Evolutionary conservation across 1,140 invertebrate genomes (phyloP).

Genomic region (Saccostrea cuccullata): DNA sequence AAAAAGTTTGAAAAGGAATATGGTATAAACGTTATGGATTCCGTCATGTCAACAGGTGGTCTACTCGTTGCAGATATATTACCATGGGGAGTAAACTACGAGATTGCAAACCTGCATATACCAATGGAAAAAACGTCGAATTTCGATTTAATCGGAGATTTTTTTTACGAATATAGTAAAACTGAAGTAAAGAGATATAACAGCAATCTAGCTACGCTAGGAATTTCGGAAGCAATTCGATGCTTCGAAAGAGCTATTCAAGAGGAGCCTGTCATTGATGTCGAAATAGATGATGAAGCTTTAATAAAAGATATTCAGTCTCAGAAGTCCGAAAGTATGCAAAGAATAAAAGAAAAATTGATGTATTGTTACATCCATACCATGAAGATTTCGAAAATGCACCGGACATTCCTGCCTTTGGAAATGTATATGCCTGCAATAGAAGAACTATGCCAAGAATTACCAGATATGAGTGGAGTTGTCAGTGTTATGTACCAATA

Average conservation of each 20-base stretch:
- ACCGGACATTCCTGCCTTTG: not conserved
- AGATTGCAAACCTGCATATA: not conserved
- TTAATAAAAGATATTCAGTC: not conserved
- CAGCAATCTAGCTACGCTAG: not conserved
- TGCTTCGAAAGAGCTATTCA: slow-evolving; percentile 5
- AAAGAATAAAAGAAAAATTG: not conserved
- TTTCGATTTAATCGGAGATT: not conserved
- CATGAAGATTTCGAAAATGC: not conserved
- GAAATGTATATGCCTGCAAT: not conserved
- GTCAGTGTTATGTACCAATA: not conserved
- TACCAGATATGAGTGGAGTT: not conserved
- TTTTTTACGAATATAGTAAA: slow-evolving; percentile 9
- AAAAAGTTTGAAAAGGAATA: not conserved
- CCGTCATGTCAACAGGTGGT: not conserved
- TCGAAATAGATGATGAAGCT: not conserved
- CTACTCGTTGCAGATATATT: not conserved
- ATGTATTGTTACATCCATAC: not conserved
- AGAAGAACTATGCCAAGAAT: not conserved
- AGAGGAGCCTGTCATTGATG: not conserved
- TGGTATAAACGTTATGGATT: not conserved
- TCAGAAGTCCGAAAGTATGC: not conserved
- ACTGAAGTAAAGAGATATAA: not conserved
- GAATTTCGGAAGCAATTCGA: not conserved
- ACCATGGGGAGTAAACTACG: not conserved
- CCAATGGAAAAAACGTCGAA: not conserved